Conservation (phyloP, 2,888 invertebrate genomes). For the Anodontia alba region DNA sequence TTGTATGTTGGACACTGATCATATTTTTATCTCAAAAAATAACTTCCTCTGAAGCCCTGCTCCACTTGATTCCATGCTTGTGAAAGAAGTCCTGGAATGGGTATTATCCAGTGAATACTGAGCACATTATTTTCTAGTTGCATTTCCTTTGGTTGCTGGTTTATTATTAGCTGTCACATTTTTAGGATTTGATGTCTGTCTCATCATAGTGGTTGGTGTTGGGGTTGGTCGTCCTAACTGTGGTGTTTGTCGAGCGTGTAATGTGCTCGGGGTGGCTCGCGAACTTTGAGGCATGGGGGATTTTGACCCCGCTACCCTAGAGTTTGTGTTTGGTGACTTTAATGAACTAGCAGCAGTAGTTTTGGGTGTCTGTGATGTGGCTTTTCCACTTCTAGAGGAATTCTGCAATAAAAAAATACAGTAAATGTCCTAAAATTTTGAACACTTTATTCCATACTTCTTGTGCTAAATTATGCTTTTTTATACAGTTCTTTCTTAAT, state of each 20-base stretch:
- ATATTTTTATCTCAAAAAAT: too few species aligned
- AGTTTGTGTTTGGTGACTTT: constrained; percentile 30
- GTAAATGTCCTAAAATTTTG: too few species aligned
- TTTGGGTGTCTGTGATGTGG: constrained; percentile 39
- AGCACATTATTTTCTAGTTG: constrained; percentile 28
- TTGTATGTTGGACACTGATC: too few species aligned
- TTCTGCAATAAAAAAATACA: neutral
- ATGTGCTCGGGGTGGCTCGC: neutral
- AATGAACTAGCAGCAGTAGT: constrained; percentile 21
- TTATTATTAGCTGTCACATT: constrained; percentile 10
- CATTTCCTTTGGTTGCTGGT: constrained; percentile 31
- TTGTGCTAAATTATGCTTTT: too few species aligned
- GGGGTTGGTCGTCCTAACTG: neutral
- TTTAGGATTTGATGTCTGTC: neutral
- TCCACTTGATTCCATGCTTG: too few species aligned
- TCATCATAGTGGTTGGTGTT: neutral
- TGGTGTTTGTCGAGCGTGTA: neutral
- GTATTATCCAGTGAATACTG: too few species aligned
- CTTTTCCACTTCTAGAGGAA: constrained; percentile 1
- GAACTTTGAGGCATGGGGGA: constrained; percentile 37
- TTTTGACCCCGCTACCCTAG: constrained; percentile 28
- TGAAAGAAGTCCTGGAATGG: too few species aligned
- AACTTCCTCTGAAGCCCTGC: too few species aligned
- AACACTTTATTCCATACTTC: too few species aligned
- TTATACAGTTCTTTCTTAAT: too few species aligned